These are phyloP conservation scores for Falco punctatus DNA, from an alignment of 2,113 vertebrate species.

Conservation along the genomic window DNA sequence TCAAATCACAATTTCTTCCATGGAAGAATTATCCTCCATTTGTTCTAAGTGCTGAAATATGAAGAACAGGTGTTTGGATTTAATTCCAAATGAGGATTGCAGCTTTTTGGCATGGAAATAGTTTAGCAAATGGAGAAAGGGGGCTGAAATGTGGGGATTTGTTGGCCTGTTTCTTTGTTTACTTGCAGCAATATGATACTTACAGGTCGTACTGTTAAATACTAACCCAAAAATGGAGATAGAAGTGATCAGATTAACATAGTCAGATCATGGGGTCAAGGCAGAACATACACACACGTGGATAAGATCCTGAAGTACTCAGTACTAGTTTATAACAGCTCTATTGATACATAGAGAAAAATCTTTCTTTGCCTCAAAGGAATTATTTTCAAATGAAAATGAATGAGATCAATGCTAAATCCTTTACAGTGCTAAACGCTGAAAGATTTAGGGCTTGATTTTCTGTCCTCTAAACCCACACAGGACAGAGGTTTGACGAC, in stretches of 20 bases:
- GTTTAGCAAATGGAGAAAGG: conserved; percentile 11
- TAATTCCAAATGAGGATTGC: conserved; percentile 61
- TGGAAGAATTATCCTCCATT: conserved; percentile 17
- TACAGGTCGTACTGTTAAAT: not conserved
- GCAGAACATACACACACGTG: not conserved
- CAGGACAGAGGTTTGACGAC: not conserved
- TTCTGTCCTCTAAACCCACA: not conserved
- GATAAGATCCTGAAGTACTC: not conserved
- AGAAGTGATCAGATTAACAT: not conserved
- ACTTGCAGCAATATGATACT: not conserved
- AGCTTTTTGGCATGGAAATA: conserved; percentile 57
- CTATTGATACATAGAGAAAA: not conserved
- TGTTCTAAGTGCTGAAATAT: conserved; percentile 48
- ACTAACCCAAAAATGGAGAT: not conserved
- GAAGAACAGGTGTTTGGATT: conserved; percentile 66
- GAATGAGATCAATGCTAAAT: not conserved
- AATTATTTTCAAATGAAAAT: not conserved
- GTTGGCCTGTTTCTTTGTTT: conserved; percentile 17
- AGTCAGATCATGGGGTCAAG: not conserved
- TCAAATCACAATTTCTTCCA: conserved; percentile 1
- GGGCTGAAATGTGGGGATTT: not conserved
- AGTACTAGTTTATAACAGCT: not conserved
- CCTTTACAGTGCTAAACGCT: not conserved
- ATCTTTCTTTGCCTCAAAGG: not conserved
- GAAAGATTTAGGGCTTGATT: not conserved